These are phyloP conservation scores for Mythimna pallens DNA, from an alignment of 2,888 invertebrate genomes.

Conservation along the genomic window DNA sequence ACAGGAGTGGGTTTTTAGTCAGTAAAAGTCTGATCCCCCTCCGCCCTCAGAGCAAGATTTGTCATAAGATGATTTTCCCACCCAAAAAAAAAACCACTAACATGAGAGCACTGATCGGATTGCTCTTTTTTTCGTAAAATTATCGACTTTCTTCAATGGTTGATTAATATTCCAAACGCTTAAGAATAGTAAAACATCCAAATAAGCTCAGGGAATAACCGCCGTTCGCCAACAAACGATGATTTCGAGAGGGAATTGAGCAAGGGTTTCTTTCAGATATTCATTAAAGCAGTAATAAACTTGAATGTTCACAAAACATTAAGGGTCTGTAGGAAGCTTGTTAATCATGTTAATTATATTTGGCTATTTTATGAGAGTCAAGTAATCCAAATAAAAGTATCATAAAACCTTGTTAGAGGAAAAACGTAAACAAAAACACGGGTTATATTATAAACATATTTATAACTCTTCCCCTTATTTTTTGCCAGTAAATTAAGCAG, in stretches of 20 bases:
- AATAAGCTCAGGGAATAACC: slow-evolving; percentile 54
- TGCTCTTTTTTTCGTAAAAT: slow-evolving; percentile 6
- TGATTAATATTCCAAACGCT: slow-evolving; percentile 48
- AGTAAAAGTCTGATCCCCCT: too few relatives aligned
- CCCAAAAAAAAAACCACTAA: too few relatives aligned
- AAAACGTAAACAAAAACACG: neutral
- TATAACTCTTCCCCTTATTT: neutral
- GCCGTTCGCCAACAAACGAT: slow-evolving; percentile 6
- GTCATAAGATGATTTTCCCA: too few relatives aligned
- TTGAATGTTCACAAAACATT: slow-evolving; percentile 25
- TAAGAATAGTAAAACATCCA: slow-evolving; percentile 29
- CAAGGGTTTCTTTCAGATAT: slow-evolving; percentile 36
- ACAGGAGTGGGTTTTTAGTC: too few relatives aligned
- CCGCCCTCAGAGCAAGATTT: too few relatives aligned
- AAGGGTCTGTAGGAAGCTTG: slow-evolving; percentile 9
- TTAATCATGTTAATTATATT: slow-evolving; percentile 31
- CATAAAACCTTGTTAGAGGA: neutral
- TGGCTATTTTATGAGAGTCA: slow-evolving; percentile 1
- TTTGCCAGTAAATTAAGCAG: neutral
- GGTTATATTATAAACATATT: neutral
- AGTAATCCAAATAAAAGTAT: slow-evolving; percentile 22
- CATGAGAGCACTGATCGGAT: neutral
- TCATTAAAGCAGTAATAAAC: slow-evolving; percentile 48
- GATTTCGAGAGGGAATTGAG: slow-evolving; percentile 39
- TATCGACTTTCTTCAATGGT: slow-evolving; percentile 2